Percentiles rank a stretch among this genome's conserved stretches.
These are phyloP conservation scores for Epinotia bilunana DNA, from an alignment of 2,888 invertebrate genomes.

Conservation along the genomic window DNA sequence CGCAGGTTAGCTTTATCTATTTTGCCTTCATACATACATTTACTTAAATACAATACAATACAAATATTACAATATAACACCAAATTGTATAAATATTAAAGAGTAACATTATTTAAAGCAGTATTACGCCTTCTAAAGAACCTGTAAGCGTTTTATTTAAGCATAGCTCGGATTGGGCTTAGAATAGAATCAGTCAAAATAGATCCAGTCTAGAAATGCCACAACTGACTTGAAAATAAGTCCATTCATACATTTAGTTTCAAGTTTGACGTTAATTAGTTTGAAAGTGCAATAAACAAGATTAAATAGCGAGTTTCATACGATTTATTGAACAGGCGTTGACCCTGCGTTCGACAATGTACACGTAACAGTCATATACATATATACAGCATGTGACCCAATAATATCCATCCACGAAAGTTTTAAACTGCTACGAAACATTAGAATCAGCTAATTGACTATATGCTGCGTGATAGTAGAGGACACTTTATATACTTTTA, in stretches of 20 bases:
- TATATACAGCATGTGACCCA: constrained; percentile 24
- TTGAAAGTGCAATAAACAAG: not conserved
- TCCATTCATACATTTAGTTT: not conserved
- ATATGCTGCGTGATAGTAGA: not conserved
- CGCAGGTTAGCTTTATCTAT: no score
- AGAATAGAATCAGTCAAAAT: not conserved
- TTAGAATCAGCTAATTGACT: not conserved
- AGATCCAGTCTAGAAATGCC: not conserved
- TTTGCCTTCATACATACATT: no score
- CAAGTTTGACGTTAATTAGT: not conserved
- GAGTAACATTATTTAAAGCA: no score
- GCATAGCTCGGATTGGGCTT: not conserved
- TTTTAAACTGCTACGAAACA: not conserved
- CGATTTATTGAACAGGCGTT: constrained; percentile 1
- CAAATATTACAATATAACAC: no score
- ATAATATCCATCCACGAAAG: constrained; percentile 1
- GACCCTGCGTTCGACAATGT: not conserved
- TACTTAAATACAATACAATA: no score
- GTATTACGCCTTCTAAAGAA: not conserved
- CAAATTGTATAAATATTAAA: no score
- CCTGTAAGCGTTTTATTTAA: not conserved
- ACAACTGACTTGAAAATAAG: not conserved
- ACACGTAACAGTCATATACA: constrained; percentile 30
- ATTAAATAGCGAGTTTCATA: not conserved
- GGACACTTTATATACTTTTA: not conserved